phyloP scores from a whole-genome alignment of 2,113 vertebrate species.

The Hypanus sabinus region DNA sequence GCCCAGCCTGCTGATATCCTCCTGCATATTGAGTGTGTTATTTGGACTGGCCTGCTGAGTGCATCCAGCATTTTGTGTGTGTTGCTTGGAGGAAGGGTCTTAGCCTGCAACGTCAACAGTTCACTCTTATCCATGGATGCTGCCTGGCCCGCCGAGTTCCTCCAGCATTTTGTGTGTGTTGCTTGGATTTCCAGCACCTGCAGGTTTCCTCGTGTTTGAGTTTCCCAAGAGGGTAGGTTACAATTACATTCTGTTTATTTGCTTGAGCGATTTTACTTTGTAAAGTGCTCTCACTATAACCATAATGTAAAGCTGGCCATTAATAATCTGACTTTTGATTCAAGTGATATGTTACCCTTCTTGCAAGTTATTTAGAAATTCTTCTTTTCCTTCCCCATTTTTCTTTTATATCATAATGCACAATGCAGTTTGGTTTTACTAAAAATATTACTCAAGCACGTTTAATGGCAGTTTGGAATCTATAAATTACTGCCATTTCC shows the following conservation, averaged over 20 bases:
- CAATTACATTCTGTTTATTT: not conserved
- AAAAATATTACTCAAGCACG: not conserved
- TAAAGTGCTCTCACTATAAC: not conserved
- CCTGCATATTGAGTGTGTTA: too few species aligned
- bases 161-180: too few species aligned
- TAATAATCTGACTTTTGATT: not conserved
- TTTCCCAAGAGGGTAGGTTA: not conserved
- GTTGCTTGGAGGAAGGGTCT: too few species aligned
- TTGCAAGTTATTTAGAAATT: not conserved
- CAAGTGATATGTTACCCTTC: not conserved
- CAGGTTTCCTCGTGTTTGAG: not conserved
- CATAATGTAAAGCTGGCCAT: not conserved
- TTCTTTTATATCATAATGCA: not conserved
- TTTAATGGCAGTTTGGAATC: not conserved
- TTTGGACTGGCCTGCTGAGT: too few species aligned
- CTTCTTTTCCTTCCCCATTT: constrained; percentile 1
- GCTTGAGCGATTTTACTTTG: not conserved
- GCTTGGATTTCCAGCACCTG: too few species aligned
- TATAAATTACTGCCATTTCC: not conserved
- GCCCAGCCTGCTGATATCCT: too few species aligned
- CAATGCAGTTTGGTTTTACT: not conserved
- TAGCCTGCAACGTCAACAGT: too few species aligned
- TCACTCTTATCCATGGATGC: too few species aligned
- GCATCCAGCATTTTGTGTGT: too few species aligned
- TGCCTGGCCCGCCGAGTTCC: too few species aligned